Percentiles rank a stretch among this genome's conserved stretches.
phyloP scores from a whole-genome alignment of 2,888 invertebrate species.

The Cecidostiba fungosa region DNA sequence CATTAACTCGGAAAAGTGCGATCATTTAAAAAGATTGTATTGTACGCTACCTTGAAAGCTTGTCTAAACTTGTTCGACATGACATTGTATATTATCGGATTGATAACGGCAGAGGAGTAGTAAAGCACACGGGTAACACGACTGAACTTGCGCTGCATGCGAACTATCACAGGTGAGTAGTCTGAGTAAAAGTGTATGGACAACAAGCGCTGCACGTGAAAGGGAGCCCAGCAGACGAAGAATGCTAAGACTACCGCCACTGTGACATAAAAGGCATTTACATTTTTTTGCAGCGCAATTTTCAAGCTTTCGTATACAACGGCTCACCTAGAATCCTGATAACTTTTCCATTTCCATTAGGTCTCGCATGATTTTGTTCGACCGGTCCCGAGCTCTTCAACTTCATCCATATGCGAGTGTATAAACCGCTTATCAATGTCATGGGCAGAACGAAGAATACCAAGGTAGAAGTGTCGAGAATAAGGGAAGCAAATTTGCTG shows the following conservation, averaged over 20 bases:
- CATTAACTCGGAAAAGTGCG: not conserved
- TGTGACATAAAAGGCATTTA: not conserved
- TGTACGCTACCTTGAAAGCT: conserved; percentile 16
- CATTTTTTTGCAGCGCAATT: too few relatives aligned
- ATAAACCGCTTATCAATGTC: not conserved
- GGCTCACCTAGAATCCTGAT: not conserved
- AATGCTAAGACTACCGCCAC: not conserved
- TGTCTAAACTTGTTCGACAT: conserved; percentile 16
- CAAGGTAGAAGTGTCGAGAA: not conserved
- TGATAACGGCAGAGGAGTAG: not conserved
- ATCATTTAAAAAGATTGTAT: not conserved
- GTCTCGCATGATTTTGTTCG: not conserved
- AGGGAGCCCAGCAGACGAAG: conserved; percentile 18
- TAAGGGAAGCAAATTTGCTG: not conserved
- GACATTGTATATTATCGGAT: conserved; percentile 5
- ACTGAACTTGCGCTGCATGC: not conserved
- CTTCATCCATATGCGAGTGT: not conserved
- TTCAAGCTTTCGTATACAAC: not conserved
- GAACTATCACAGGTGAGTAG: not conserved
- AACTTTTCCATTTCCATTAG: not conserved
- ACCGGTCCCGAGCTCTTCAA: not conserved
- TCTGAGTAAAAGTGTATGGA: not conserved
- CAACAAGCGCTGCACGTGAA: not conserved
- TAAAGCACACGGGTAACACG: not conserved
- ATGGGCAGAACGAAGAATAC: conserved; percentile 11